Evolutionary conservation across 1,140 invertebrate genomes (phyloP), one percentile per base, ranked within the genome.

Genomic region (Lethrus apterus): DNA sequence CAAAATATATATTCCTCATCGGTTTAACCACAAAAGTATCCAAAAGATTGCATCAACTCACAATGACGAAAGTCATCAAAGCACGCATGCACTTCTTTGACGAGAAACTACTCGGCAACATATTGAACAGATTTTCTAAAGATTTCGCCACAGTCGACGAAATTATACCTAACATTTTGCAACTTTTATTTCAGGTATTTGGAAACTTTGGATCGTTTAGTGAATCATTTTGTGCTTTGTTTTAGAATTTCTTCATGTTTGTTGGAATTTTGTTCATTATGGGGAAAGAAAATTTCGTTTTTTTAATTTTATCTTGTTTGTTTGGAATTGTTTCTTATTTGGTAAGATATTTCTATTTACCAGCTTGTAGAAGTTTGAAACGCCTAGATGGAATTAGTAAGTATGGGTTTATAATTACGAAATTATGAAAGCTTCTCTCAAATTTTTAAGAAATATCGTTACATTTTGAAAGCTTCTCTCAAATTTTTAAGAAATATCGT

Each of bases 51-150:
- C 83, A 86, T 52, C 77, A 82, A 51, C 63, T 55, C 3, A 82
- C 85, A 76, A 80, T 83, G 49, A 54, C 65, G 0, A 69, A 66
- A 24, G 56, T 86, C 14, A 62, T 84, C 1, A 64, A 74, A 44
- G 75, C 79, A 1, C 72, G 76, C 0, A 77, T 84, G 48, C 59
- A 63, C 15, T 86, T 85, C 64, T 85, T 86, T 64, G 77, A 86
- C 54, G 75, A 68, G 3, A 42, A 59, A 43, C 59, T 63, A 47
- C 33, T 59, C 64, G 72, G 60, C 21, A 54, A 74, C 34, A 70
- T 80, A 41, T 58, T 83, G 35, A 81, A 81, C 49, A 53, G 78
- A 35, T 81, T 79, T 62, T 74, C 76, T 2, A 76, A 75, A 60
- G 81, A 81, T 63, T 61, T 78, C 41, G 76, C 74, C 2, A 66